These are phyloP conservation scores for Sus scrofa DNA, from an alignment of 2,113 vertebrate species.

Conservation along the genomic window DNA sequence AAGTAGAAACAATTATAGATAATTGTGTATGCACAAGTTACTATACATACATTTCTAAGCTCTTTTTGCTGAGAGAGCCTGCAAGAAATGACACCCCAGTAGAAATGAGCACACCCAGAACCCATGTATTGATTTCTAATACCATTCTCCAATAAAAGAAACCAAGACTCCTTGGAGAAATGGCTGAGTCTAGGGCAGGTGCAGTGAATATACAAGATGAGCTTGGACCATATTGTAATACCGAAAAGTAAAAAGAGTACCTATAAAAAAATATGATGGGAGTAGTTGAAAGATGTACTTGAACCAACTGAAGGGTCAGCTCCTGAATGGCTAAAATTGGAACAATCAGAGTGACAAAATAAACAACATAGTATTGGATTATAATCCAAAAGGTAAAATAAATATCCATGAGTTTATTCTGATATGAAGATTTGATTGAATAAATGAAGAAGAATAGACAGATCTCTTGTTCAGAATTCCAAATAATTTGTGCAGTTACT, in stretches of 20 bases:
- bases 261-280: background rate
- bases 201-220: background rate
- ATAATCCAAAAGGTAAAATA: conserved; percentile 14
- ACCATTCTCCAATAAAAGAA: background rate
- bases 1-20: background rate
- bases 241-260: background rate
- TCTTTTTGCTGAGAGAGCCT: background rate
- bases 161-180: background rate
- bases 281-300: background rate
- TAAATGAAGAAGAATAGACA: background rate
- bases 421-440: background rate
- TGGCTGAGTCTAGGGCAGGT: background rate
- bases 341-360: background rate
- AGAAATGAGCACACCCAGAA: background rate
- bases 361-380: background rate
- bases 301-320: background rate
- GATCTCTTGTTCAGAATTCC: background rate
- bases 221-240: background rate
- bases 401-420: background rate
- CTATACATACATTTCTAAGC: background rate
- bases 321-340: background rate
- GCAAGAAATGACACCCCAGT: background rate
- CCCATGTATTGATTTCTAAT: background rate
- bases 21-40: background rate
- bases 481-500: background rate